Conservation (phyloP, 2,797 vertebrate genomes). For the Scleropages formosus region DNA sequence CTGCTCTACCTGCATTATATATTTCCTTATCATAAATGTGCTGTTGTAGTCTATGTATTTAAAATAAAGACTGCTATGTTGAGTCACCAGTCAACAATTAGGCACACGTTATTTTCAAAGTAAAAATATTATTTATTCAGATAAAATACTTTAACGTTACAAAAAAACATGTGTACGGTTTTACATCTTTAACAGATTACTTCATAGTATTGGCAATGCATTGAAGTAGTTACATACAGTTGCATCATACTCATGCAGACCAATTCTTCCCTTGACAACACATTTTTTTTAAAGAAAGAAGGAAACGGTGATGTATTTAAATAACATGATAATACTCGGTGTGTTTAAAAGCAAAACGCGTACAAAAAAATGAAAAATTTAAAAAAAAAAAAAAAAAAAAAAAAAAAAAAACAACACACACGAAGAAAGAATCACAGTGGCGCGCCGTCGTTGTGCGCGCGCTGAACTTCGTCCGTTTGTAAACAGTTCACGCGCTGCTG, state of each 20-base stretch:
- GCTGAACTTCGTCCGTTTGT: conserved; percentile 62
- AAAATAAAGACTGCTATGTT: neutral
- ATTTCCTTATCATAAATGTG: neutral
- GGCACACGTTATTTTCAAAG: conserved; percentile 61
- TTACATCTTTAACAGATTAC: conserved; percentile 72
- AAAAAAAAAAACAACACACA: conserved; percentile 55
- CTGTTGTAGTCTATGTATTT: neutral
- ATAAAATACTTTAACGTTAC: conserved; percentile 77
- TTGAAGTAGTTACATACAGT: conserved; percentile 72
- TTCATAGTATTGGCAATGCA: conserved; percentile 77
- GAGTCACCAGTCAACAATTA: conserved; percentile 41
- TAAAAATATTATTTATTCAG: conserved; percentile 80
- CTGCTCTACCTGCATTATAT: neutral
- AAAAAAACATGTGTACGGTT: conserved; percentile 65
- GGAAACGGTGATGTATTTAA: conserved; percentile 44
- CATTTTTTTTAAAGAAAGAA: conserved; percentile 67
- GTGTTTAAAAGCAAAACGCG: conserved; percentile 62
- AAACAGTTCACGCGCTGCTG: conserved; percentile 60
- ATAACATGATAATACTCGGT: conserved; percentile 65
- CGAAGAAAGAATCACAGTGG: conserved; percentile 56
- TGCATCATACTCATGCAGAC: conserved; percentile 83
- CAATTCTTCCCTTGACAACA: conserved; percentile 76
- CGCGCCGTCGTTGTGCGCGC: conserved; percentile 62
- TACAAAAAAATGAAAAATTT: conserved; percentile 68
- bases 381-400: conserved; percentile 64